A percentile compares a stretch with the other conserved stretches of the same genome.
Conservation (phyloP, 2,113 vertebrate genomes). For the Zosterops hypoxanthus region DNA sequence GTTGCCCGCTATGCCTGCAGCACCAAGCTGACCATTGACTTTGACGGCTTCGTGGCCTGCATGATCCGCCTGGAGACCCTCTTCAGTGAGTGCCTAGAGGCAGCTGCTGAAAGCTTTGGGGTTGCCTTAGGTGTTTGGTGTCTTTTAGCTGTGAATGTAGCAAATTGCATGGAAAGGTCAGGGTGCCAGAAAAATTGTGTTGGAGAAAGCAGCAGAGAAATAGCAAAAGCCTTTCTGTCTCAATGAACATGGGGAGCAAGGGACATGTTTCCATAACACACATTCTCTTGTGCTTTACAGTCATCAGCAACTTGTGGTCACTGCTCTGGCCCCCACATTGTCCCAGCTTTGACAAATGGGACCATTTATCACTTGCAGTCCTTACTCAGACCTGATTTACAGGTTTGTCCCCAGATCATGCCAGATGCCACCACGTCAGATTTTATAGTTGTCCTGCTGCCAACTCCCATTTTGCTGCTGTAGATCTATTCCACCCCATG, state of each 20-base stretch:
- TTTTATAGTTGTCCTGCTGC: constrained; percentile 11
- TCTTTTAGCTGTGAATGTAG: not conserved
- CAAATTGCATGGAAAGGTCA: not conserved
- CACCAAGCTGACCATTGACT: constrained; percentile 79
- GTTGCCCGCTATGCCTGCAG: constrained; percentile 71
- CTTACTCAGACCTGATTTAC: not conserved
- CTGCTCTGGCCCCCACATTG: not conserved
- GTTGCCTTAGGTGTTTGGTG: not conserved
- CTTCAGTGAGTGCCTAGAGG: constrained; percentile 82
- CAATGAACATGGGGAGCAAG: accelerated
- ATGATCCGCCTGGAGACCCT: constrained; percentile 86
- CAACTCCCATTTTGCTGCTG: not conserved
- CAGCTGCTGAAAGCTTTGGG: not conserved
- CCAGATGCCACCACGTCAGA: not conserved
- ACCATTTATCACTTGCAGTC: not conserved
- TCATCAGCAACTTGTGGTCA: not conserved
- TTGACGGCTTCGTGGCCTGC: constrained; percentile 85
- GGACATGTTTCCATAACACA: not conserved
- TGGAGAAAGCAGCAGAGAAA: not conserved
- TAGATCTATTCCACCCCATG: not conserved
- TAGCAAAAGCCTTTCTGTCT: not conserved
- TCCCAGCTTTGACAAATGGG: not conserved
- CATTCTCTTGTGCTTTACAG: not conserved
- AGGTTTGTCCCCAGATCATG: not conserved
- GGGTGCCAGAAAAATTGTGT: not conserved